A percentile compares a stretch with the other conserved stretches of the same genome.
phyloP scores from a whole-genome alignment of 2,888 invertebrate genomes.

The Hypomecis punctinalis region DNA sequence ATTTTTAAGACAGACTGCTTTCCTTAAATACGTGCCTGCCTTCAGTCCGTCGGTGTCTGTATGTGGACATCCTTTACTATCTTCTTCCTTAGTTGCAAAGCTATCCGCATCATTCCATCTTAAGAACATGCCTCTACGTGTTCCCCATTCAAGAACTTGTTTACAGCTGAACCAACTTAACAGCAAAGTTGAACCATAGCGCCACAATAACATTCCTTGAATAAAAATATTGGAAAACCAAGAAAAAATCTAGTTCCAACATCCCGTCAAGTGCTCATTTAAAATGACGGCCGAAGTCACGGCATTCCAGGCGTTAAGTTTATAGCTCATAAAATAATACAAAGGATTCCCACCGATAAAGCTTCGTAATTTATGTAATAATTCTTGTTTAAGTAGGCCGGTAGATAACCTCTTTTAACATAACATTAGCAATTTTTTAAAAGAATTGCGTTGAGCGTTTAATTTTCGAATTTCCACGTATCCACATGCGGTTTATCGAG shows the following conservation, averaged over 20 bases:
- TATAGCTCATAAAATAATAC: conserved; percentile 28
- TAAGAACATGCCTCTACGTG: conserved; percentile 32
- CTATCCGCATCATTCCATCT: conserved; percentile 40
- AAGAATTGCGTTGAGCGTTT: background rate
- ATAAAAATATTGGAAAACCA: background rate
- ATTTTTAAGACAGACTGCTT: background rate
- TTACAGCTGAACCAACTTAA: conserved; percentile 16
- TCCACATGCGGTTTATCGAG: too few relatives aligned
- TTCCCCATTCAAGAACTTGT: conserved; percentile 43
- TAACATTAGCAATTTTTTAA: background rate
- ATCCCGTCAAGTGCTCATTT: background rate
- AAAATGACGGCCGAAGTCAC: conserved; percentile 1
- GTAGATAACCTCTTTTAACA: background rate
- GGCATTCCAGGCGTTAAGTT: conserved; percentile 33
- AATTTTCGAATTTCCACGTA: too few relatives aligned
- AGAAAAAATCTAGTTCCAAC: background rate
- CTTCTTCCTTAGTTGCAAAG: conserved; percentile 14
- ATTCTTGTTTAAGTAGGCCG: background rate
- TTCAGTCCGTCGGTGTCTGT: conserved; percentile 13
- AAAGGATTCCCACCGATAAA: conserved; percentile 30
- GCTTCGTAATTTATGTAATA: conserved; percentile 13
- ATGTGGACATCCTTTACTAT: conserved; percentile 17
- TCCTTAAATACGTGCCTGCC: conserved; percentile 6
- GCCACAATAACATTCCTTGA: background rate
- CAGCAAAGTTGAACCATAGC: background rate